Evolutionary conservation across 2,888 invertebrate species (phyloP).

Genomic region (Acanthosepion pharaonis): DNA sequence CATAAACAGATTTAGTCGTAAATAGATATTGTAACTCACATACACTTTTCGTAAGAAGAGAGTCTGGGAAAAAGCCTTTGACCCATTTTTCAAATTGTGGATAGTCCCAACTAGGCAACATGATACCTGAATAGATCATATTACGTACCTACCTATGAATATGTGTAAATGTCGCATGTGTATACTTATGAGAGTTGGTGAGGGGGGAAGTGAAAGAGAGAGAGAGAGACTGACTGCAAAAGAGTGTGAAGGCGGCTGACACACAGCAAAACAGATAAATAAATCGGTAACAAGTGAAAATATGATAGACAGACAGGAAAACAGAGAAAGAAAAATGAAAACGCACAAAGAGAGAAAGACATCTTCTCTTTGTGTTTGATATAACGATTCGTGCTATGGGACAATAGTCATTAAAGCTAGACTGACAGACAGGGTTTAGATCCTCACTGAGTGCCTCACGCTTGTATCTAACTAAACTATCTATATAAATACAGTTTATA

Average conservation of each 20-base stretch:
- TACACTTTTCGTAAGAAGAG: background rate
- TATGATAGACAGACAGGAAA: too few relatives aligned
- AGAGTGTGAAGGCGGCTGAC: background rate
- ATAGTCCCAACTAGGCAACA: background rate
- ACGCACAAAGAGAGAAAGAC: too few relatives aligned
- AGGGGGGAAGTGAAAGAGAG: background rate
- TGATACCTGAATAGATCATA: background rate
- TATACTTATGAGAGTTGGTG: background rate
- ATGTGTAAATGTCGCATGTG: background rate
- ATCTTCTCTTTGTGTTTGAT: too few relatives aligned
- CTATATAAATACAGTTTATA: too few relatives aligned
- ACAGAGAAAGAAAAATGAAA: too few relatives aligned
- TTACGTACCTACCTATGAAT: background rate
- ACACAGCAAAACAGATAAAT: background rate
- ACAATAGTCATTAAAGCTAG: too few relatives aligned
- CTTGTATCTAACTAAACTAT: too few relatives aligned
- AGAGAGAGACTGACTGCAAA: background rate
- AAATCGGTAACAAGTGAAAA: background rate
- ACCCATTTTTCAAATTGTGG: background rate
- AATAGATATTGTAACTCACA: background rate
- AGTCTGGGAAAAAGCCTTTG: background rate
- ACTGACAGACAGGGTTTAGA: too few relatives aligned
- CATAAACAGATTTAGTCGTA: background rate
- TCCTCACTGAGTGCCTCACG: too few relatives aligned
- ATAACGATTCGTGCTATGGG: too few relatives aligned